A percentile compares a stretch with the other conserved stretches of the same genome.
Conservation (phyloP, 2,113 vertebrate genomes). For the Oryzias javanicus region DNA sequence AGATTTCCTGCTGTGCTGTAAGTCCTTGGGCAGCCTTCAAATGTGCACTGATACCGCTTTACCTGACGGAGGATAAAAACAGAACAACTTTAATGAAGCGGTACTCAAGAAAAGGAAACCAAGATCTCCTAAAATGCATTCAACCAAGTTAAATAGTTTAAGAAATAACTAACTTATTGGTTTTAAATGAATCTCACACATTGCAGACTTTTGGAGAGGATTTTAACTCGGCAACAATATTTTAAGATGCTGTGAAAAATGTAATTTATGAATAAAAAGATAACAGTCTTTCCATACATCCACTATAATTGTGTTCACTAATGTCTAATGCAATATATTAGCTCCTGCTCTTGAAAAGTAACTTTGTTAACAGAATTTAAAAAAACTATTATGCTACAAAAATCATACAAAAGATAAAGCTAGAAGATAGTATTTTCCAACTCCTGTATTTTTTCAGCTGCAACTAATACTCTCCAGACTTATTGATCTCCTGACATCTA, state of each 20-base stretch:
- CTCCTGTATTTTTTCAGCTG: too few relatives aligned
- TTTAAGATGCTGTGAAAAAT: conserved; percentile 31
- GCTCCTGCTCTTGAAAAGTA: conserved; percentile 17
- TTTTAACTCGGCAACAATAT: conserved; percentile 43
- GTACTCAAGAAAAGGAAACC: neutral
- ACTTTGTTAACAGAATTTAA: neutral
- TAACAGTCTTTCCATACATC: conserved; percentile 39
- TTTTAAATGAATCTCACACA: conserved; percentile 29
- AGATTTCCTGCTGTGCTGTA: conserved; percentile 98
- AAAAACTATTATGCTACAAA: conserved; percentile 11
- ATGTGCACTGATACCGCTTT: conserved; percentile 97
- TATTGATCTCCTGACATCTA: too few relatives aligned
- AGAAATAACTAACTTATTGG: conserved; percentile 14
- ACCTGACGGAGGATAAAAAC: conserved; percentile 74
- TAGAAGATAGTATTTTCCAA: neutral
- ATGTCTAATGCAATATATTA: conserved; percentile 23
- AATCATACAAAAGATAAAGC: conserved; percentile 28
- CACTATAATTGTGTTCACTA: conserved; percentile 27
- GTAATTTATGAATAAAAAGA: conserved; percentile 29
- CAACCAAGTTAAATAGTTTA: neutral
- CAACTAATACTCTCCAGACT: too few relatives aligned
- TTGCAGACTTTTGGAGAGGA: conserved; percentile 39
- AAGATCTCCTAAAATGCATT: neutral
- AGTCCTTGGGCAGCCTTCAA: conserved; percentile 95
- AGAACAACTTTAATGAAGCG: neutral